These are phyloP conservation scores for Fragum sueziense DNA, from an alignment of 2,888 invertebrate genomes.

Conservation along the genomic window DNA sequence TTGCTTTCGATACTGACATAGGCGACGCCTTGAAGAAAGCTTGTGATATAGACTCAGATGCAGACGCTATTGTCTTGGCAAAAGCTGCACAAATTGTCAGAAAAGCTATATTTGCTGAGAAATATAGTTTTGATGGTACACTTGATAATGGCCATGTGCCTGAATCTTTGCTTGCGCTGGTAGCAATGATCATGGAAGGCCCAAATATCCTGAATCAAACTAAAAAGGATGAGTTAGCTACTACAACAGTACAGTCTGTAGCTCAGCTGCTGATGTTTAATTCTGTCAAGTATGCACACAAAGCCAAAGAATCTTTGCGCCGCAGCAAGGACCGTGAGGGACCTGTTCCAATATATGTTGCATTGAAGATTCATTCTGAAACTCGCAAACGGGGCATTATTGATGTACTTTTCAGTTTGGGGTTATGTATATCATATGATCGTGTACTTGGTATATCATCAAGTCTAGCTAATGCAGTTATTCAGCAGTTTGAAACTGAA, in stretches of 20 bases:
- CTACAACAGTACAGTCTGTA: neutral
- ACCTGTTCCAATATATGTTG: conserved; percentile 47
- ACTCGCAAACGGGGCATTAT: conserved; percentile 46
- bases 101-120: neutral
- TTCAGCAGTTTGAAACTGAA: neutral
- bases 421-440: conserved; percentile 55
- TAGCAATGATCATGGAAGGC: neutral
- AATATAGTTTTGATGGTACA: neutral
- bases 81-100: conserved; percentile 9
- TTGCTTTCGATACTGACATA: neutral
- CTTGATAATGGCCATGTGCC: neutral
- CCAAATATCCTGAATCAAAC: neutral
- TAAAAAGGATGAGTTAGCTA: neutral
- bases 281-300: neutral
- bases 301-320: neutral
- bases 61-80: neutral
- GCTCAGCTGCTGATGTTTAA: neutral
- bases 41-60: conserved; percentile 1
- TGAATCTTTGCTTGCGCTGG: neutral
- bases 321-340: conserved; percentile 18
- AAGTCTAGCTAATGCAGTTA: neutral
- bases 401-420: conserved; percentile 43
- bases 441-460: conserved; percentile 27
- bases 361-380: conserved; percentile 45
- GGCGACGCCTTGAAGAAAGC: neutral